A percentile compares a stretch with the other conserved stretches of the same genome.
These are phyloP conservation scores for Anthrax anthrax DNA, from an alignment of 2,888 invertebrate genomes.

Conservation along the genomic window DNA sequence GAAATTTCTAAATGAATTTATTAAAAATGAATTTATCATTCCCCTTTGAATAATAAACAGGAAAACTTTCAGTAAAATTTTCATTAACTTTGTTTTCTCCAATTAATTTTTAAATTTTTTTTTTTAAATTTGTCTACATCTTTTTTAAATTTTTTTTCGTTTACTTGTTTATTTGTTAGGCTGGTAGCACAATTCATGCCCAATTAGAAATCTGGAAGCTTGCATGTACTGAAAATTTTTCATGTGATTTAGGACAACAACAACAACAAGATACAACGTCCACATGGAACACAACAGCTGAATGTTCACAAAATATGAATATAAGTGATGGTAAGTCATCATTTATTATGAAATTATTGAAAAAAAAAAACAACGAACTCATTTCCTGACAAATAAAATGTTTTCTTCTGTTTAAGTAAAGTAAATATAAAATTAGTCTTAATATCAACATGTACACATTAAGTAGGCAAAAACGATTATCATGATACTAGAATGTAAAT, in stretches of 20 bases:
- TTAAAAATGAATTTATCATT: too few species aligned
- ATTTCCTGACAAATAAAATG: too few species aligned
- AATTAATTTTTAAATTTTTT: not conserved
- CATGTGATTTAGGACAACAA: slow-evolving; percentile 32
- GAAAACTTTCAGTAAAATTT: too few species aligned
- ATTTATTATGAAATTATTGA: slow-evolving; percentile 1
- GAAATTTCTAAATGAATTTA: too few species aligned
- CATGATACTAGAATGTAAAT: too few species aligned
- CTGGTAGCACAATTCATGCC: slow-evolving; percentile 71
- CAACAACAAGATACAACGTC: slow-evolving; percentile 15
- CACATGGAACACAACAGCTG: slow-evolving; percentile 16
- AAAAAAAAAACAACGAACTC: too few species aligned
- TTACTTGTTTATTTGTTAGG: slow-evolving; percentile 38
- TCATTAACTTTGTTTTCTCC: too few species aligned
- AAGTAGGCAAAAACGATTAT: too few species aligned
- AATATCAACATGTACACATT: too few species aligned
- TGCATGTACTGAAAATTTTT: slow-evolving; percentile 48
- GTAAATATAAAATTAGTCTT: too few species aligned
- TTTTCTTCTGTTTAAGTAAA: too few species aligned
- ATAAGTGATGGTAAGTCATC: slow-evolving; percentile 25
- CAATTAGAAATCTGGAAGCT: slow-evolving; percentile 87
- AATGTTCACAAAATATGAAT: slow-evolving; percentile 18
- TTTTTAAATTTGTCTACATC: not conserved
- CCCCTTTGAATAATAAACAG: too few species aligned
- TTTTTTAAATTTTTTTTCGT: not conserved